Percentiles rank a stretch among this genome's conserved stretches.
phyloP scores from a whole-genome alignment of 2,797 vertebrate species.

The Mormyrops boulengeri region DNA sequence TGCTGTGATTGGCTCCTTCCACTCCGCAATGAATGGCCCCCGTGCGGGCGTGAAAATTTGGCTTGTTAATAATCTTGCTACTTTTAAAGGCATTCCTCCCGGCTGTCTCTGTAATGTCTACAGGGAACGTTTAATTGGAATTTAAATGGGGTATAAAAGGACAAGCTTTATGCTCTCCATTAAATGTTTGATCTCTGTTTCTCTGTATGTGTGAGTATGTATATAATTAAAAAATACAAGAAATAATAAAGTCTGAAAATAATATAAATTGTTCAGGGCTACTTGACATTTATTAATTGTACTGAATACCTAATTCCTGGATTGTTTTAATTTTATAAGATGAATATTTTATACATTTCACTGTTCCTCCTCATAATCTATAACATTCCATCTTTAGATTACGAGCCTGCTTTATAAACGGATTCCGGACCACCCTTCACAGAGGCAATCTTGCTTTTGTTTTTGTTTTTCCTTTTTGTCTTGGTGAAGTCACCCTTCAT shows the following conservation, averaged over 20 bases:
- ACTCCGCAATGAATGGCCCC: not conserved
- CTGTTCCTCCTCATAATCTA: not conserved
- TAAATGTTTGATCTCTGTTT: constrained; percentile 21
- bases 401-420: not conserved
- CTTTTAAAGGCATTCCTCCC: constrained; percentile 51
- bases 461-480: not conserved
- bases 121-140: constrained; percentile 31
- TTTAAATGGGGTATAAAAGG: constrained; percentile 34
- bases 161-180: not conserved
- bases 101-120: constrained; percentile 26
- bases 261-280: not conserved
- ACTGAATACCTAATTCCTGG: not conserved
- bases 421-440: not conserved
- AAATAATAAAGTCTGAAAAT: not conserved
- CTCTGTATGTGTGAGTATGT: constrained; percentile 19
- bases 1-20: constrained; percentile 16
- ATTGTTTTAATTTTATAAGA: not conserved
- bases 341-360: not conserved
- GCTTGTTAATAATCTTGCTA: constrained; percentile 53
- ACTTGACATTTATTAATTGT: not conserved
- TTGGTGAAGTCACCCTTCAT: not conserved
- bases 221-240: not conserved
- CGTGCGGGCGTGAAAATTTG: constrained; percentile 34
- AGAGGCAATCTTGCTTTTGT: not conserved
- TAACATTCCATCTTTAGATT: not conserved